Evolutionary conservation across 1,140 invertebrate species (phyloP).

Genomic region (Oppia nitens): DNA sequence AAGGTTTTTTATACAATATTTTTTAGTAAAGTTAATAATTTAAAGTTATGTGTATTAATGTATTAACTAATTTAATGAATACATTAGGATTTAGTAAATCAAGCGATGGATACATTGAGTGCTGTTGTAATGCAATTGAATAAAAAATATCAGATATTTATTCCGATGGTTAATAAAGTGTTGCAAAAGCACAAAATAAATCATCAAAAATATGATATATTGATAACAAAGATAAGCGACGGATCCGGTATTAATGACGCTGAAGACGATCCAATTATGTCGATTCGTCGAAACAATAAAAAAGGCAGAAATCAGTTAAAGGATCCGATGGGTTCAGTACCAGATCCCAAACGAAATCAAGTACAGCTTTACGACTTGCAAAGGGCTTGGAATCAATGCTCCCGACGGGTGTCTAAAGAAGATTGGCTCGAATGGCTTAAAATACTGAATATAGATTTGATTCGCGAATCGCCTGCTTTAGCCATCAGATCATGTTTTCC

Average conservation of each 20-base stretch:
- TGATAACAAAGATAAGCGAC: constrained; percentile 35
- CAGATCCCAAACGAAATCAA: constrained; percentile 11
- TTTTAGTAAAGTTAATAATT: too few species aligned
- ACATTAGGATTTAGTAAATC: constrained; percentile 9
- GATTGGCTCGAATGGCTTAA: constrained; percentile 97
- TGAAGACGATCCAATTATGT: constrained; percentile 28
- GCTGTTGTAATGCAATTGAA: constrained; percentile 71
- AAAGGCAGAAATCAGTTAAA: background rate
- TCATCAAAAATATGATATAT: constrained; percentile 56
- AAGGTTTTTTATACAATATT: too few species aligned
- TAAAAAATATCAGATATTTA: constrained; percentile 75
- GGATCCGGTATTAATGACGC: constrained; percentile 28
- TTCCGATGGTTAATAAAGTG: constrained; percentile 71
- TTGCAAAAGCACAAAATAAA: constrained; percentile 62
- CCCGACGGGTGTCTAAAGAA: constrained; percentile 74
- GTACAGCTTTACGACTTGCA: constrained; percentile 1
- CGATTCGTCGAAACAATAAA: background rate
- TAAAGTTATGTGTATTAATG: too few species aligned
- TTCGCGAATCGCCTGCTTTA: constrained; percentile 89
- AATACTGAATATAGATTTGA: constrained; percentile 68
- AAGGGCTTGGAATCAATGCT: constrained; percentile 26
- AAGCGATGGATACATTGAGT: constrained; percentile 79
- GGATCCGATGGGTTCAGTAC: background rate
- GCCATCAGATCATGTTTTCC: constrained; percentile 73
- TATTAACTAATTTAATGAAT: background rate